These are phyloP conservation scores for Sebastes paucispinis DNA, from an alignment of 2,797 vertebrate species.

Conservation along the genomic window DNA sequence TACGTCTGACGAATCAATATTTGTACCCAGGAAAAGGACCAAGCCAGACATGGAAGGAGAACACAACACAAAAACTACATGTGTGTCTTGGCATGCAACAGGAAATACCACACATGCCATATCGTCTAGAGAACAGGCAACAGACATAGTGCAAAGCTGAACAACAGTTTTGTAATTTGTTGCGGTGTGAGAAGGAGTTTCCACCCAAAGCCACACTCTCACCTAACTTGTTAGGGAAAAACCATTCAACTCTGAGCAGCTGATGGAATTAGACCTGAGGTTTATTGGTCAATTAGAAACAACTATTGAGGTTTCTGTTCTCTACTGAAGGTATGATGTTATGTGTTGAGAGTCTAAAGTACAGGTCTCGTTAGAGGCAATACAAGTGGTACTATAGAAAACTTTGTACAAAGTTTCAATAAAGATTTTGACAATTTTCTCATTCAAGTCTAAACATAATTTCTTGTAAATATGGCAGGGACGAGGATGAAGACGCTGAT, in stretches of 20 bases:
- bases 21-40: not conserved
- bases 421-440: not conserved
- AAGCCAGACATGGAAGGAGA: not conserved
- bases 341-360: not conserved
- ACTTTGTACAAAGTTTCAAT: not conserved
- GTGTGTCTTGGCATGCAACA: not conserved
- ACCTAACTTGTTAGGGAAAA: constrained; percentile 3
- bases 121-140: not conserved
- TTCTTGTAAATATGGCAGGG: not conserved
- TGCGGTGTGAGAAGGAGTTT: constrained; percentile 16
- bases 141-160: not conserved
- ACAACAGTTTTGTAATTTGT: not conserved
- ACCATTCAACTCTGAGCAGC: not conserved
- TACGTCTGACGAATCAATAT: not conserved
- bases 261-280: not conserved
- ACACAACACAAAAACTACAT: not conserved
- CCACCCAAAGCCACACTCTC: constrained; percentile 4
- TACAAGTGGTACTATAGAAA: not conserved
- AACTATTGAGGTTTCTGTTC: constrained; percentile 13
- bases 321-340: not conserved
- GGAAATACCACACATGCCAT: not conserved
- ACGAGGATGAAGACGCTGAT: not conserved
- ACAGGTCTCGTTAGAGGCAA: not conserved
- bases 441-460: not conserved
- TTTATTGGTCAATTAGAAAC: constrained; percentile 27